These are phyloP conservation scores for Trissolcus basalis DNA, from an alignment of 1,140 invertebrate species.

Conservation along the genomic window DNA sequence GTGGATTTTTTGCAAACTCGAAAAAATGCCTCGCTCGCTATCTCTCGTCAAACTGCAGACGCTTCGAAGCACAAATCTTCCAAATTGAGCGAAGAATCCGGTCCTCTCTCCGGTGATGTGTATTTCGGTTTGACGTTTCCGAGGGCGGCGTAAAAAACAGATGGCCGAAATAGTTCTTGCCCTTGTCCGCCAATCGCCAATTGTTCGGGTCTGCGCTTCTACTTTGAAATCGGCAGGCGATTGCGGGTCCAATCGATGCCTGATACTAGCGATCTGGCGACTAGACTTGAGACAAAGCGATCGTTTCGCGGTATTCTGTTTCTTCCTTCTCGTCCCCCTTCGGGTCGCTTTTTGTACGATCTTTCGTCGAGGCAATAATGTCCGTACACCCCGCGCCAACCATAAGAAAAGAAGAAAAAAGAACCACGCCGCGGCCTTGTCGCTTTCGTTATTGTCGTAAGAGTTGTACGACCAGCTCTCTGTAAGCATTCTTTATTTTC, in stretches of 20 bases:
- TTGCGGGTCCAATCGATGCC: constrained; percentile 52
- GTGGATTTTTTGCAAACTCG: neutral
- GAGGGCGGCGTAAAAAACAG: constrained; percentile 49
- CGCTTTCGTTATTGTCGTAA: constrained; percentile 60
- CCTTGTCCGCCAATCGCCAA: constrained; percentile 44
- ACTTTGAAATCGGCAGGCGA: constrained; percentile 56
- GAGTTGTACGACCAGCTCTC: constrained; percentile 54
- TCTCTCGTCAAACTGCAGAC: constrained; percentile 12
- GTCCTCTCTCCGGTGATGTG: constrained; percentile 14
- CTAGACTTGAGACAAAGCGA: constrained; percentile 59
- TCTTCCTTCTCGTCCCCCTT: constrained; percentile 50
- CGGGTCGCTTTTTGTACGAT: constrained; percentile 28
- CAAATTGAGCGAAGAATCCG: constrained; percentile 47
- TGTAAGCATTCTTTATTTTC: constrained; percentile 48
- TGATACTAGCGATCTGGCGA: constrained; percentile 54
- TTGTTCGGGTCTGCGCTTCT: constrained; percentile 25
- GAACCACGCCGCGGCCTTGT: constrained; percentile 50
- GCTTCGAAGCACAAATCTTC: constrained; percentile 44
- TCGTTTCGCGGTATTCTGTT: constrained; percentile 62
- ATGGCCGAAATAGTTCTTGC: constrained; percentile 56
- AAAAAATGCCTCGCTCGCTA: constrained; percentile 20
- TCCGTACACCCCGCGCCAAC: constrained; percentile 33
- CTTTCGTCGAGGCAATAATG: constrained; percentile 48
- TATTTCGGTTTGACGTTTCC: constrained; percentile 51
- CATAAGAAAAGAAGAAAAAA: constrained; percentile 42